Evolutionary conservation across 2,888 invertebrate genomes (phyloP).

Genomic region (Latheticus oryzae): DNA sequence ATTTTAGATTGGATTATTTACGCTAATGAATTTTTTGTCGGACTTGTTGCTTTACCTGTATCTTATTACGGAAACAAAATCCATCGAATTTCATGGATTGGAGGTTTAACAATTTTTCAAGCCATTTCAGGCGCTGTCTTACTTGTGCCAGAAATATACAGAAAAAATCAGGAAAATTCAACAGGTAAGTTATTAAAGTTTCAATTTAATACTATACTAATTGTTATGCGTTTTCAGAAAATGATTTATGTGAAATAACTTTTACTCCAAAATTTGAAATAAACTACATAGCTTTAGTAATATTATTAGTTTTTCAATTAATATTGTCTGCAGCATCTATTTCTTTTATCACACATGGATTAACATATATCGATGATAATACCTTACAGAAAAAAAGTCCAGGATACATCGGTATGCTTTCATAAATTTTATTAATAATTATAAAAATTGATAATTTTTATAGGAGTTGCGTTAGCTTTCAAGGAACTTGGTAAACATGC

Average conservation of each 20-base stretch:
- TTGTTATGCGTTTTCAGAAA: constrained; percentile 6
- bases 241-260: constrained; percentile 1
- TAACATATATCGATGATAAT: constrained; percentile 74
- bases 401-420: constrained; percentile 63
- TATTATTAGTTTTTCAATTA: constrained; percentile 65
- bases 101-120: constrained; percentile 69
- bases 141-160: constrained; percentile 69
- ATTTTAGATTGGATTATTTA: constrained; percentile 71
- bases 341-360: constrained; percentile 69
- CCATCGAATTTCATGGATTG: constrained; percentile 72
- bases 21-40: constrained; percentile 69
- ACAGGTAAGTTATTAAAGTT: constrained; percentile 27
- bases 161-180: constrained; percentile 13
- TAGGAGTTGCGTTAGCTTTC: constrained; percentile 54
- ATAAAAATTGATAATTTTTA: constrained; percentile 32
- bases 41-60: constrained; percentile 67
- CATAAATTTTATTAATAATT: constrained; percentile 60
- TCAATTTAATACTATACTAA: no score
- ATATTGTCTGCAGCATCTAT: constrained; percentile 49
- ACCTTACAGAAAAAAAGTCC: constrained; percentile 68
- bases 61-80: constrained; percentile 72
- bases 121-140: constrained; percentile 66
- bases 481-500: constrained; percentile 57
- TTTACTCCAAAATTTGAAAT: constrained; percentile 16
- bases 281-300: constrained; percentile 47